Evolutionary conservation across 1,140 invertebrate species (phyloP).

Genomic region (Thereuonema tuberculata): DNA sequence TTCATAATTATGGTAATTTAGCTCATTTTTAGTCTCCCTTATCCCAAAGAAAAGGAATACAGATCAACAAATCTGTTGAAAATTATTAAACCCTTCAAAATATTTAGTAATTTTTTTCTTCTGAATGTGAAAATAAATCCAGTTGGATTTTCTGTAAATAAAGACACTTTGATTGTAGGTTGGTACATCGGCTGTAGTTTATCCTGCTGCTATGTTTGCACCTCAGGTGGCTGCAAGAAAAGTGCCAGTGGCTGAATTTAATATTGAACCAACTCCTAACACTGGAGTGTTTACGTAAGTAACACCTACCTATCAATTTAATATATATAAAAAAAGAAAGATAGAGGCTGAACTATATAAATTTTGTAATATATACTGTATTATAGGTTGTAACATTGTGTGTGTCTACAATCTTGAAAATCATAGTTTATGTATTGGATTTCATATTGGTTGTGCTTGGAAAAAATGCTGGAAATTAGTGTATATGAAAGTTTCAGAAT

Average conservation of each 20-base stretch:
- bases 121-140: too few species aligned
- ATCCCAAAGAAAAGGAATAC: too few species aligned
- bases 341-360: not conserved
- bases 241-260: slow-evolving; percentile 77
- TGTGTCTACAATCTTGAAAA: slow-evolving; percentile 1
- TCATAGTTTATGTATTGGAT: not conserved
- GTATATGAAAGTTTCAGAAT: too few species aligned
- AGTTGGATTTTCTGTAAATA: too few species aligned
- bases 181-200: slow-evolving; percentile 40
- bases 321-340: not conserved
- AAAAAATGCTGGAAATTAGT: not conserved
- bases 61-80: too few species aligned
- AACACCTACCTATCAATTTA: slow-evolving; percentile 9
- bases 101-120: too few species aligned
- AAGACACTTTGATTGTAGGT: too few species aligned
- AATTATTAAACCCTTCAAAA: too few species aligned
- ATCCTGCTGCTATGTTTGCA: slow-evolving; percentile 41
- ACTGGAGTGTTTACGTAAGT: slow-evolving; percentile 52
- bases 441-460: not conserved
- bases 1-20: too few species aligned
- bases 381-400: not conserved
- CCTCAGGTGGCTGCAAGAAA: slow-evolving; percentile 50
- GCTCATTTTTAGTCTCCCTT: too few species aligned
- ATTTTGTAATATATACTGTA: slow-evolving; percentile 6
- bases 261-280: slow-evolving; percentile 60